phyloP scores from a whole-genome alignment of 2,113 vertebrate species.

The Amia ocellicauda region DNA sequence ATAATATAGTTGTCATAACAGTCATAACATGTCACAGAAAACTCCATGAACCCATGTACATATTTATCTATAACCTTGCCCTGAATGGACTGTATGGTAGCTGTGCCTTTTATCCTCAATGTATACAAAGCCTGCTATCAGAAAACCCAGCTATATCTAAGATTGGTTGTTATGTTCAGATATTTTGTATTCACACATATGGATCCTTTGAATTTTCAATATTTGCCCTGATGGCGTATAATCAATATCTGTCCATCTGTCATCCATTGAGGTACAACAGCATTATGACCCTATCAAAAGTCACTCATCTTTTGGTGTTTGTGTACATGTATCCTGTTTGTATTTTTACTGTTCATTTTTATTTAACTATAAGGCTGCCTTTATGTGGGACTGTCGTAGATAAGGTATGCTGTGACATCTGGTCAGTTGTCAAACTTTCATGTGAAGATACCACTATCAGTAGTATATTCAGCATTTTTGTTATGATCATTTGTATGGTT shows the following conservation, averaged over 20 bases:
- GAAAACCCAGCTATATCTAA: slow-evolving; percentile 32
- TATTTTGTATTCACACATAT: slow-evolving; percentile 1
- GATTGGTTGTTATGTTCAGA: not conserved
- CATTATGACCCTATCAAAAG: slow-evolving; percentile 5
- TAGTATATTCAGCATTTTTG: not conserved
- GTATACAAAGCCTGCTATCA: slow-evolving; percentile 13
- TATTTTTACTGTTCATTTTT: not conserved
- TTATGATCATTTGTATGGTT: not conserved
- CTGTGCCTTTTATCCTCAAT: slow-evolving; percentile 35
- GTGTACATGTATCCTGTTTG: slow-evolving; percentile 1
- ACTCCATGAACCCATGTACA: slow-evolving; percentile 36
- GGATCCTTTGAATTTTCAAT: not conserved
- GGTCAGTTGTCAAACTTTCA: slow-evolving; percentile 11
- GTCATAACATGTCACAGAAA: not conserved
- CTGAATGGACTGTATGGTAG: slow-evolving; percentile 11
- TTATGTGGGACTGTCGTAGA: slow-evolving; percentile 3
- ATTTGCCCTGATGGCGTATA: slow-evolving; percentile 10
- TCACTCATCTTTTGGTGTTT: not conserved
- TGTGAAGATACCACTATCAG: not conserved
- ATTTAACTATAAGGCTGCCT: slow-evolving; percentile 5
- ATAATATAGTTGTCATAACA: not conserved
- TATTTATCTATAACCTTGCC: slow-evolving; percentile 22
- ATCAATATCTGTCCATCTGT: slow-evolving; percentile 9
- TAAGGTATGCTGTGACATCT: slow-evolving; percentile 10
- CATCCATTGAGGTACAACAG: slow-evolving; percentile 8